These are phyloP conservation scores for Odocoileus hemionus DNA, from an alignment of 2,113 vertebrate genomes.

Conservation along the genomic window DNA sequence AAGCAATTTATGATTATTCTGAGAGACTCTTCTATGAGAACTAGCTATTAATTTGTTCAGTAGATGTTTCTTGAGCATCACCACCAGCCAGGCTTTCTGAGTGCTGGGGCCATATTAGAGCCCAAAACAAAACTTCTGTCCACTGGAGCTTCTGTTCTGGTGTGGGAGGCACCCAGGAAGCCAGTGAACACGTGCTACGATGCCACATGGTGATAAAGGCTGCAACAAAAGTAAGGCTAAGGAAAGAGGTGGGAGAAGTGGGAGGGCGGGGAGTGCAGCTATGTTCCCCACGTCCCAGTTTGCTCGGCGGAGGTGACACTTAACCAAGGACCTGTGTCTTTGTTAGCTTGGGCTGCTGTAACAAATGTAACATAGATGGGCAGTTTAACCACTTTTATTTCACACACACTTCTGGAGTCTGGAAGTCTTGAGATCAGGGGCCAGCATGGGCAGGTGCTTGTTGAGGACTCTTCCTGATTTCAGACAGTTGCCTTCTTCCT, in stretches of 20 bases:
- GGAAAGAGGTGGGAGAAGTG: fast-evolving
- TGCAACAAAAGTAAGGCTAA: background rate
- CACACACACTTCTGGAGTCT: background rate
- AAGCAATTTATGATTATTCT: background rate
- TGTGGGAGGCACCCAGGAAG: background rate
- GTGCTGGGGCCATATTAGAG: too few species aligned
- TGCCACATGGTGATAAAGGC: background rate
- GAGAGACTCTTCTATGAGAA: background rate
- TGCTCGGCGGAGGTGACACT: background rate
- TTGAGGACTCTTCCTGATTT: background rate
- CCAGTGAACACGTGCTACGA: fast-evolving
- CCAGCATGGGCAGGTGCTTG: background rate
- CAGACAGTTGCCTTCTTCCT: background rate
- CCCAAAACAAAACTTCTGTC: background rate
- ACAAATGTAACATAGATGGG: background rate
- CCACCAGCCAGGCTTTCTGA: background rate
- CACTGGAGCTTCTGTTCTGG: background rate
- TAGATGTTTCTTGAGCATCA: background rate
- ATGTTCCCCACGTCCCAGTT: background rate
- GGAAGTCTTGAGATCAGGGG: background rate
- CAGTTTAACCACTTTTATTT: background rate
- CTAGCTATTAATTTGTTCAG: background rate
- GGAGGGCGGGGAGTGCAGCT: background rate
- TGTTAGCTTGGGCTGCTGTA: background rate
- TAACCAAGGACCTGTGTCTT: background rate